phyloP scores from a whole-genome alignment of 2,113 vertebrate genomes.

The Xenopus laevis region DNA sequence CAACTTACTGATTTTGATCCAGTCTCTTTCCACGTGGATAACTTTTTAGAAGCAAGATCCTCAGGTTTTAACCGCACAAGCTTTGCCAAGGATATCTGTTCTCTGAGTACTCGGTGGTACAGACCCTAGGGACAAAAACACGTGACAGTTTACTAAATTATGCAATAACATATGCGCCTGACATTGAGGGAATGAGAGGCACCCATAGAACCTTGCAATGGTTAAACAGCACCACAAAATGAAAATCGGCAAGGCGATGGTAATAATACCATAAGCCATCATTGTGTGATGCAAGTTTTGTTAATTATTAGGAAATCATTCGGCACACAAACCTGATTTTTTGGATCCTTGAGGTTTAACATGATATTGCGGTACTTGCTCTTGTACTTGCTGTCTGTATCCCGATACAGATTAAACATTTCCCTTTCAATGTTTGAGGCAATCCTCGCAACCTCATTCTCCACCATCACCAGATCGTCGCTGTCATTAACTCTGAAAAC shows the following conservation, averaged over 20 bases:
- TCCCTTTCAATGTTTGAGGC: conserved; percentile 89
- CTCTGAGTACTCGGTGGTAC: conserved; percentile 81
- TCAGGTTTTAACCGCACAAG: conserved; percentile 89
- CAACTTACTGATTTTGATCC: conserved; percentile 70
- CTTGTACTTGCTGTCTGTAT: conserved; percentile 93
- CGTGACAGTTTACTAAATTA: too few species aligned
- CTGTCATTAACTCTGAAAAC: conserved; percentile 78
- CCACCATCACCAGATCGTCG: conserved; percentile 82
- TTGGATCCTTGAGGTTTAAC: conserved; percentile 93
- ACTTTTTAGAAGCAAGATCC: conserved; percentile 86
- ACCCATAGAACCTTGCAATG: too few species aligned
- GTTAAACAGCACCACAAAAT: too few species aligned
- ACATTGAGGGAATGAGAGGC: too few species aligned
- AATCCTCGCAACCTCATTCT: conserved; percentile 79
- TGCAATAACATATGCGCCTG: too few species aligned
- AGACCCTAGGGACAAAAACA: conserved; percentile 69
- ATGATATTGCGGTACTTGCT: conserved; percentile 92
- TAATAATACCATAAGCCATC: too few species aligned
- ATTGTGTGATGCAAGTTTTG: too few species aligned
- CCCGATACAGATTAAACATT: conserved; percentile 88
- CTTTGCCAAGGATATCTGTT: conserved; percentile 82
- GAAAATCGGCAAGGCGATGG: too few species aligned
- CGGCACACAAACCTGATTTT: conserved; percentile 80
- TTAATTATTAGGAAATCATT: too few species aligned
- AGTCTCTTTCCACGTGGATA: conserved; percentile 84